These are phyloP conservation scores for Xylocampa areola DNA, from an alignment of 2,888 invertebrate species.

Conservation along the genomic window DNA sequence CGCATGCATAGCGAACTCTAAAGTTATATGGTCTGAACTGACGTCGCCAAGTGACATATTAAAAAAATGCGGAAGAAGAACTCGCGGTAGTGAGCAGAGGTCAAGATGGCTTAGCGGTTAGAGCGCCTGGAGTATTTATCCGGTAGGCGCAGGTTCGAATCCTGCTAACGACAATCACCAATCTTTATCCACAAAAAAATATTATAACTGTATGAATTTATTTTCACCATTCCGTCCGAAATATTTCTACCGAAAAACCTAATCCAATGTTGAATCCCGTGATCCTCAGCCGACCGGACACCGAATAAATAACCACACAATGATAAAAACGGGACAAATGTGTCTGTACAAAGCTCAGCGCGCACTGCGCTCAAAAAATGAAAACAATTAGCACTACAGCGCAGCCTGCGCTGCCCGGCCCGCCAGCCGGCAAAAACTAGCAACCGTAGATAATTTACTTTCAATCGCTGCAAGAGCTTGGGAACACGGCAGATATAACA, in stretches of 20 bases:
- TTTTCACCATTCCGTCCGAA: constrained; percentile 14
- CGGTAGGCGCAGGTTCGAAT: too few species aligned
- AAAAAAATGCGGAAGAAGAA: too few species aligned
- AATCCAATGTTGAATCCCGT: constrained; percentile 62
- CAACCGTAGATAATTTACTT: constrained; percentile 77
- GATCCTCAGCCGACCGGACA: constrained; percentile 46
- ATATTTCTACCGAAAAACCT: constrained; percentile 43
- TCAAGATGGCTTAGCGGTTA: too few species aligned
- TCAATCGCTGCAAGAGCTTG: constrained; percentile 72
- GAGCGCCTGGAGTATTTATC: too few species aligned
- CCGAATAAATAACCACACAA: constrained; percentile 65
- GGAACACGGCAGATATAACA: constrained; percentile 69
- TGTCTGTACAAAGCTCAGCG: constrained; percentile 62
- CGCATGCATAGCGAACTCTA: too few species aligned
- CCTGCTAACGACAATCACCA: too few species aligned
- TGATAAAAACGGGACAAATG: constrained; percentile 65
- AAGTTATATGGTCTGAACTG: too few species aligned
- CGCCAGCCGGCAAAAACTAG: constrained; percentile 64
- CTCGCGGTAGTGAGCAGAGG: too few species aligned
- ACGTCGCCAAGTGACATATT: too few species aligned
- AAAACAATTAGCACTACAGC: constrained; percentile 76
- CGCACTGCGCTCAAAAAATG: constrained; percentile 66
- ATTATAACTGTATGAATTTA: constrained; percentile 22
- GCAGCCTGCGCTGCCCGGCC: constrained; percentile 57
- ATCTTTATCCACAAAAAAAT: too few species aligned